Conservation (phyloP, 2,888 invertebrate genomes). For the Pristionchus mayeri region DNA sequence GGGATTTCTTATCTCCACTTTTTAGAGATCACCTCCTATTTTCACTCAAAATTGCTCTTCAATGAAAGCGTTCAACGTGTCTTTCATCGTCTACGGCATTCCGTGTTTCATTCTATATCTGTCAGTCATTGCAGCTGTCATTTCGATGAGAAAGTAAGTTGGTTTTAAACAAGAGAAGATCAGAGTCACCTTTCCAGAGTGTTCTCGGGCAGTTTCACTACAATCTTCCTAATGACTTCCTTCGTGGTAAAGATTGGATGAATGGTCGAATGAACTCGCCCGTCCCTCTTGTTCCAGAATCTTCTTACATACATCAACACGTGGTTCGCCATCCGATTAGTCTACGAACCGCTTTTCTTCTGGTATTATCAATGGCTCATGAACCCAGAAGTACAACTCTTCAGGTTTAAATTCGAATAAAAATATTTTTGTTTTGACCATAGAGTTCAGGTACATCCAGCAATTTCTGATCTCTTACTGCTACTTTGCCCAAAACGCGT, state of each 20-base stretch:
- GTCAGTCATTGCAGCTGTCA: background rate
- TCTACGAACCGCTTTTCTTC: constrained; percentile 19
- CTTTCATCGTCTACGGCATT: background rate
- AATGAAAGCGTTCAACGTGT: background rate
- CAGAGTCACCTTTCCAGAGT: background rate
- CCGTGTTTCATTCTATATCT: background rate
- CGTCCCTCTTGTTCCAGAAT: constrained; percentile 3
- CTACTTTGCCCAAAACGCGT: constrained; percentile 37
- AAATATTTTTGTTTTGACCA: background rate
- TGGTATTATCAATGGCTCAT: constrained; percentile 20
- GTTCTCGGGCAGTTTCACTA: constrained; percentile 23
- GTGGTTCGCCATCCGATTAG: constrained; percentile 15
- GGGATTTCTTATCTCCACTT: too few species aligned
- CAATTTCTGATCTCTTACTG: constrained; percentile 2
- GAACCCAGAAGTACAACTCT: constrained; percentile 16
- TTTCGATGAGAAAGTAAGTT: background rate
- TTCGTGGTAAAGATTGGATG: background rate
- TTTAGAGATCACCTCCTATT: too few species aligned
- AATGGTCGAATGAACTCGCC: background rate
- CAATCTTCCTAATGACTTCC: background rate
- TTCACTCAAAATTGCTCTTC: background rate
- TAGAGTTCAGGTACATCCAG: constrained; percentile 15
- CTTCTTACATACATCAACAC: constrained; percentile 38
- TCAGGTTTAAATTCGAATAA: background rate
- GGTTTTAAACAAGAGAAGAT: background rate